A percentile compares a stretch with the other conserved stretches of the same genome.
Conservation (phyloP, 2,113 vertebrate species). For the Tangachromis dhanisi region DNA sequence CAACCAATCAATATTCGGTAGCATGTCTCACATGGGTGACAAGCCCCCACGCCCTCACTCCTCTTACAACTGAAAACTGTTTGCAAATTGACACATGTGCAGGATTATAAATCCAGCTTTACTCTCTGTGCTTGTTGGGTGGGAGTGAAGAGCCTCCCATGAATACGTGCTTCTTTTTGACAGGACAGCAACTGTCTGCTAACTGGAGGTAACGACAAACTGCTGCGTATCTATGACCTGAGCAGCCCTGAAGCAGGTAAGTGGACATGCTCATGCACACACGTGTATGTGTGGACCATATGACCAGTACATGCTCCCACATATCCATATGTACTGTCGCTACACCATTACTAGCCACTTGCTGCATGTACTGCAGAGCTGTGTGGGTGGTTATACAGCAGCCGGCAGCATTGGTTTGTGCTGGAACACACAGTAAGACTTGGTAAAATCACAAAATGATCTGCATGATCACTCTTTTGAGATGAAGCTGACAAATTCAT, state of each 20-base stretch:
- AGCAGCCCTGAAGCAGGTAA: conserved; percentile 88
- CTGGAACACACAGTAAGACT: neutral
- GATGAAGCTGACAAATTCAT: neutral
- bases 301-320: neutral
- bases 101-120: neutral
- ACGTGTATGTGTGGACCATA: neutral
- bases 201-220: conserved; percentile 94
- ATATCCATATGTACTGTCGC: neutral
- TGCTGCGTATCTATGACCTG: conserved; percentile 93
- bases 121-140: neutral
- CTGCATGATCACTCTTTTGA: neutral
- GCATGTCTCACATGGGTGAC: neutral
- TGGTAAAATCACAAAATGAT: neutral
- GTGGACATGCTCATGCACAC: neutral
- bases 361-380: neutral
- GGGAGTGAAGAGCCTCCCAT: neutral
- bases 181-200: conserved; percentile 92
- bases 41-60: neutral
- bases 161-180: neutral
- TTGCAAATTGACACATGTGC: neutral
- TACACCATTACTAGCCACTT: neutral
- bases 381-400: neutral
- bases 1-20: neutral
- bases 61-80: neutral
- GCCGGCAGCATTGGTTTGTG: neutral